A percentile compares a stretch with the other conserved stretches of the same genome.
These are phyloP conservation scores for Micromys minutus DNA, from an alignment of 2,113 vertebrate genomes.

Conservation along the genomic window DNA sequence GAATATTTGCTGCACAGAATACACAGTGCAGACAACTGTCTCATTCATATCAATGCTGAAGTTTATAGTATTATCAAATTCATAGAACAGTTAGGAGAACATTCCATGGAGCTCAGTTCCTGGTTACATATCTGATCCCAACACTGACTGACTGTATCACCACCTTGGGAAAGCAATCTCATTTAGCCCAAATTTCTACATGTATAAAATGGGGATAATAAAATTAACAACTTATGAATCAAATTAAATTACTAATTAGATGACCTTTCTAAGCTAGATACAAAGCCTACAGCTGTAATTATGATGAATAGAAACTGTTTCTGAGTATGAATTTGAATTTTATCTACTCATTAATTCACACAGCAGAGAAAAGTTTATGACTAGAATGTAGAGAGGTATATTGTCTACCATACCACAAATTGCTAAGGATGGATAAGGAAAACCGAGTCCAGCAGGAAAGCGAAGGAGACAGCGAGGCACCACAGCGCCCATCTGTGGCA, in stretches of 20 bases:
- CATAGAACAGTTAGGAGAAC: neutral
- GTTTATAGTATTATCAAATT: neutral
- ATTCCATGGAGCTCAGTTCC: neutral
- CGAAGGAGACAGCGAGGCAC: neutral
- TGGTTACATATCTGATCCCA: neutral
- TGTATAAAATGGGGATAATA: neutral
- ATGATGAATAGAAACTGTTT: neutral
- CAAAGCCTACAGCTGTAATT: neutral
- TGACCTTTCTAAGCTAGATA: neutral
- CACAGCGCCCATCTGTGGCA: fast-evolving
- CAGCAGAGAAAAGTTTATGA: neutral
- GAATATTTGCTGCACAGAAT: neutral
- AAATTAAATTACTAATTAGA: neutral
- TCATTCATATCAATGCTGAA: neutral
- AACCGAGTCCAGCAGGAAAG: neutral
- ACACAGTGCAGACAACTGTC: neutral
- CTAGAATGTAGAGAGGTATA: neutral
- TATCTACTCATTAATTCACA: neutral
- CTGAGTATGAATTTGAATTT: neutral
- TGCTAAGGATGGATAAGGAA: neutral
- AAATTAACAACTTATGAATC: neutral
- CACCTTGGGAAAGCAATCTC: neutral
- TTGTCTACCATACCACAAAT: neutral
- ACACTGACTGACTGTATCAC: neutral
- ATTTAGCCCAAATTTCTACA: neutral